Evolutionary conservation across 2,113 vertebrate genomes (phyloP), one percentile per base, ranked within the genome.

Genomic region (Aepyceros melampus): DNA sequence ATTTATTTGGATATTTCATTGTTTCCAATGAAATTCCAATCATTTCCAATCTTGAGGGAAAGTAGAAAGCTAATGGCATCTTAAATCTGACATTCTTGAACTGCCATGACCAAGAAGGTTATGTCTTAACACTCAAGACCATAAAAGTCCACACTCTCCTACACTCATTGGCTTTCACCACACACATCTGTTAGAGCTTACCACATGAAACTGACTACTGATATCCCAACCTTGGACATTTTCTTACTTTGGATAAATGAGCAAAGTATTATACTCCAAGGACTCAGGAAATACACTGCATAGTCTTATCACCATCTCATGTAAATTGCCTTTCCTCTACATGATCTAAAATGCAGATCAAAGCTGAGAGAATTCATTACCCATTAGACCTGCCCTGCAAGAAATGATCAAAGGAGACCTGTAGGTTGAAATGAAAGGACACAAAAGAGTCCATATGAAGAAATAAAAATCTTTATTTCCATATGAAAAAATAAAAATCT

Each of bases 161-260:
- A 81, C 5, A 47, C 14, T 74, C 58, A 31, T 1, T 62, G 79
- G 19, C 11, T 89, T 89, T 71, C 27, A 31, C 19, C 79, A 93
- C 45, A 67, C 16, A 82, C 43, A 87, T 17, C 36, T 79, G 36
- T 71, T 90, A 92, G 36, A 95, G 15, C 7, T 55, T 93, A n/a
- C 47, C 45, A 27, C 43, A 40, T 40, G 49, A 87, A 91, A 49
- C 31, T 79, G 71, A 29, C 29, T 84, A 56, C 25, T 67, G 58
- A 15, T 58, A 36, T 19, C 36, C 67, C 15, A 17, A 85, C 79
- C 27, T 81, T 87, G 31, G 84, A n/a, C 21, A 87, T 60, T 89
- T 90, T 60, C 21, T 93, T 76, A 81, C 84, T 87, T 93, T 79
- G 92, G 43, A 76, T n/a, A 96, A 95, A 74, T 47, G 29, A 76